phyloP scores from a whole-genome alignment of 2,113 vertebrate species.

The Hirundichthys speculiger region DNA sequence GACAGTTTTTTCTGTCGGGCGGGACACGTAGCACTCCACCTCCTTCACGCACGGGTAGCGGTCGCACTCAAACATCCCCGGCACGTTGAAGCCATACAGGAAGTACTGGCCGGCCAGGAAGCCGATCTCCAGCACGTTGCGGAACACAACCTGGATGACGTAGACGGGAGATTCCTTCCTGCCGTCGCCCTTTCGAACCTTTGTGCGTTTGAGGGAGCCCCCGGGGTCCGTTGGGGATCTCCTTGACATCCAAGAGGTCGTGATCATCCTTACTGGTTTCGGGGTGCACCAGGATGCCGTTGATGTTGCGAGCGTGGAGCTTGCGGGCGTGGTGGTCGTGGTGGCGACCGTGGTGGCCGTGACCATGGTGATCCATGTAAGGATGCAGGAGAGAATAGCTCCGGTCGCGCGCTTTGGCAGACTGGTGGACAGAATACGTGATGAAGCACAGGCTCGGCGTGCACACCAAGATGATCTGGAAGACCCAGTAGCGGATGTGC shows the following conservation, averaged over 20 bases:
- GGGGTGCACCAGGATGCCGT: conserved; percentile 81
- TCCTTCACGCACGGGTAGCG: conserved; percentile 90
- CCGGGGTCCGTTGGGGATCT: conserved; percentile 79
- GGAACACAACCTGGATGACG: conserved; percentile 91
- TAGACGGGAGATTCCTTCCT: conserved; percentile 89
- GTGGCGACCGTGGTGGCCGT: conserved; percentile 76
- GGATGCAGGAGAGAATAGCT: conserved; percentile 83
- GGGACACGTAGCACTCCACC: conserved; percentile 91
- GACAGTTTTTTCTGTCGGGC: conserved; percentile 90
- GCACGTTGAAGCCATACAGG: conserved; percentile 88
- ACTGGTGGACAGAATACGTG: conserved; percentile 90
- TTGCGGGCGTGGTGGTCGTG: conserved; percentile 74
- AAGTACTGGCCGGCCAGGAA: conserved; percentile 91
- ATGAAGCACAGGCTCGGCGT: conserved; percentile 92
- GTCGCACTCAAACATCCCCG: conserved; percentile 88
- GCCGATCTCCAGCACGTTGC: conserved; percentile 88
- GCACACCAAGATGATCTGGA: conserved; percentile 93
- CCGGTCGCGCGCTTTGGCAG: conserved; percentile 86
- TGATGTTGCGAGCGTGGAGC: conserved; percentile 77
- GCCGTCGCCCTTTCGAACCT: conserved; percentile 76
- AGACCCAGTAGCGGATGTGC: conserved; percentile 93
- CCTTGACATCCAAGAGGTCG: conserved; percentile 82
- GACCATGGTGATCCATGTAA: conserved; percentile 77
- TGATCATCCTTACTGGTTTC: conserved; percentile 82
- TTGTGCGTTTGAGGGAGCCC: conserved; percentile 74